phyloP scores from a whole-genome alignment of 1,140 invertebrate species.

The Melanaphis sacchari region DNA sequence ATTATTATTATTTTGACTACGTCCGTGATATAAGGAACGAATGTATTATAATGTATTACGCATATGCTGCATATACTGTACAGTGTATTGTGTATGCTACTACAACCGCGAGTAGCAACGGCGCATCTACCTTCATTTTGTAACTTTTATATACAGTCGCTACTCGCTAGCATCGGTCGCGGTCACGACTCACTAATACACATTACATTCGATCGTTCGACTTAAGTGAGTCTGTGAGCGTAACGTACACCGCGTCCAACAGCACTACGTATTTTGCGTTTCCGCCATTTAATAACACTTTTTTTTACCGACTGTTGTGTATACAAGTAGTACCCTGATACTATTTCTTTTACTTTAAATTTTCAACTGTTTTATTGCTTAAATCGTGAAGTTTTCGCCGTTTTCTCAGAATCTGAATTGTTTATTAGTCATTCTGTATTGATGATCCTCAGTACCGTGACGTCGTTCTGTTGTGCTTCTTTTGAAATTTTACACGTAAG shows the following conservation, averaged over 20 bases:
- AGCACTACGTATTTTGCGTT: neutral
- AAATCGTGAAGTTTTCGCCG: neutral
- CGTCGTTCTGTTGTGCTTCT: neutral
- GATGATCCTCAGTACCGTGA: neutral
- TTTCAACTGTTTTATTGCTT: neutral
- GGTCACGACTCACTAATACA: neutral
- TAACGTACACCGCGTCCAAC: neutral
- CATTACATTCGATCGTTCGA: too few species aligned
- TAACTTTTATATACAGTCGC: neutral
- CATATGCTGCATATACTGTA: too few species aligned
- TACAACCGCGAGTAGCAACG: too few species aligned
- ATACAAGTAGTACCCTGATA: neutral
- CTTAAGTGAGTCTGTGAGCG: neutral
- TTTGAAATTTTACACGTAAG: neutral
- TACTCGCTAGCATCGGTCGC: neutral
- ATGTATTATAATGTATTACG: neutral
- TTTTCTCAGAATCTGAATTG: neutral
- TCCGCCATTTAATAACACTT: neutral
- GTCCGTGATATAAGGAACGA: neutral
- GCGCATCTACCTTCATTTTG: neutral
- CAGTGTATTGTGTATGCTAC: too few species aligned
- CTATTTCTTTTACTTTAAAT: neutral
- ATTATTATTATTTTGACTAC: neutral
- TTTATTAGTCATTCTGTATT: neutral
- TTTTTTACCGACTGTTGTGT: neutral